phyloP scores from a whole-genome alignment of 2,113 vertebrate species.

The Rostratula benghalensis region DNA sequence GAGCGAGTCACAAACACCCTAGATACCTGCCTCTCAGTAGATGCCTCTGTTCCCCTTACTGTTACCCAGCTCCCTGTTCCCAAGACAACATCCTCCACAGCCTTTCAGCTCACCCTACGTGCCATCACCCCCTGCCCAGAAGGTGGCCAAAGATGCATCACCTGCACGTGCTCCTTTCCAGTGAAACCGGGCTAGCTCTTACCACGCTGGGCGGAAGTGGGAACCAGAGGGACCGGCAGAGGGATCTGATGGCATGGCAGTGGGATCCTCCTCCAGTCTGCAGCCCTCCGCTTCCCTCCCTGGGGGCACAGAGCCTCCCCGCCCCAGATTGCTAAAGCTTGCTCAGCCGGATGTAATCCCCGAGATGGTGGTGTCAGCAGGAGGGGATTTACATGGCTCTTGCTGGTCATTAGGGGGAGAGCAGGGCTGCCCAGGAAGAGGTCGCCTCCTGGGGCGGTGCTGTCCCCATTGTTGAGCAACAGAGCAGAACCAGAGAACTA shows the following conservation, averaged over 20 bases:
- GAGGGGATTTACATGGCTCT: background rate
- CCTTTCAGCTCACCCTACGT: background rate
- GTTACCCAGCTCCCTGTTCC: accelerated
- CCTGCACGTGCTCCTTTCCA: accelerated
- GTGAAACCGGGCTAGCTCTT: accelerated
- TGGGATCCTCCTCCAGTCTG: accelerated
- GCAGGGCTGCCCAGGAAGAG: background rate
- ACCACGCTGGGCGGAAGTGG: accelerated
- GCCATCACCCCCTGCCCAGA: background rate
- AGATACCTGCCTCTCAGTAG: background rate
- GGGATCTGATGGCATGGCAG: accelerated
- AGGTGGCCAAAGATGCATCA: background rate
- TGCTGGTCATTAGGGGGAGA: background rate
- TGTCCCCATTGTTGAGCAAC: background rate
- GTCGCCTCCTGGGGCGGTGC: accelerated
- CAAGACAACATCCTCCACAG: background rate
- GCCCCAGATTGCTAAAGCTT: background rate
- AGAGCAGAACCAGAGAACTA: accelerated
- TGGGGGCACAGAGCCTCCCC: accelerated
- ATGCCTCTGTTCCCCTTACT: background rate
- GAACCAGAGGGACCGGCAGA: accelerated
- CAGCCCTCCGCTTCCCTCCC: accelerated
- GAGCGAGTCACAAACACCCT: accelerated
- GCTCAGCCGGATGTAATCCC: background rate
- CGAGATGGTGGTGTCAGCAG: background rate